Evolutionary conservation across 2,113 vertebrate species (phyloP).

Genomic region (Bostrychus sinensis): DNA sequence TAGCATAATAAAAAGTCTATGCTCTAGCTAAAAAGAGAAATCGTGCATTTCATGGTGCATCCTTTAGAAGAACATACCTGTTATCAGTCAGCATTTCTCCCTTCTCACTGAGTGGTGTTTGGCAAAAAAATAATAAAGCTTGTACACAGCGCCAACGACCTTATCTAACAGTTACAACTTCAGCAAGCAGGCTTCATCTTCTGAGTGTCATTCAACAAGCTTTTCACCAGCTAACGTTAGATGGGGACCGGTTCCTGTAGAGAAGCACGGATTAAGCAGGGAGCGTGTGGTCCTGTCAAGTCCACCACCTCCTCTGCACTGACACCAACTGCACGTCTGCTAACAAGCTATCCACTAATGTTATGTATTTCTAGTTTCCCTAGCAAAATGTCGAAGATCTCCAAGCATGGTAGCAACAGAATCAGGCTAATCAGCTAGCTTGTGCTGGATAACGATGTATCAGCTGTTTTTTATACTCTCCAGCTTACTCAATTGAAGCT

Average conservation of each 20-base stretch:
- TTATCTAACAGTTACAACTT: slow-evolving; percentile 15
- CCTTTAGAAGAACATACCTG: slow-evolving; percentile 68
- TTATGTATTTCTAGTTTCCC: slow-evolving; percentile 39
- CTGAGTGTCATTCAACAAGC: slow-evolving; percentile 9
- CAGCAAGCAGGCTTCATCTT: slow-evolving; percentile 10
- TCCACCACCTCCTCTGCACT: slow-evolving; percentile 12
- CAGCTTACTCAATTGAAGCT: slow-evolving; percentile 21
- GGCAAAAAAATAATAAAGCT: slow-evolving; percentile 39
- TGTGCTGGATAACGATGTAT: slow-evolving; percentile 2
- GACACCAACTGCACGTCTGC: slow-evolving; percentile 16
- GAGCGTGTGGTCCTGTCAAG: slow-evolving; percentile 7
- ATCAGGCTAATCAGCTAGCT: slow-evolving; percentile 43
- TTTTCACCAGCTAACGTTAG: neutral
- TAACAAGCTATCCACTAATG: slow-evolving; percentile 8
- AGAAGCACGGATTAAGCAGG: slow-evolving; percentile 7
- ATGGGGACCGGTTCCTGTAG: slow-evolving; percentile 19
- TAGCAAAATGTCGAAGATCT: slow-evolving; percentile 37
- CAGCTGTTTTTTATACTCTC: slow-evolving; percentile 37
- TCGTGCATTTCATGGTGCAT: too few relatives aligned
- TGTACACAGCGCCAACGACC: slow-evolving; percentile 38
- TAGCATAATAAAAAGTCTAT: too few relatives aligned
- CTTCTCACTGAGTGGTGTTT: slow-evolving; percentile 22
- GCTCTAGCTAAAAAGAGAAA: too few relatives aligned
- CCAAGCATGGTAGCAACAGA: slow-evolving; percentile 32
- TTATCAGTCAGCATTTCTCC: slow-evolving; percentile 70